These are phyloP conservation scores for Ormyrus pomaceus DNA, from an alignment of 2,888 invertebrate species.

Conservation along the genomic window DNA sequence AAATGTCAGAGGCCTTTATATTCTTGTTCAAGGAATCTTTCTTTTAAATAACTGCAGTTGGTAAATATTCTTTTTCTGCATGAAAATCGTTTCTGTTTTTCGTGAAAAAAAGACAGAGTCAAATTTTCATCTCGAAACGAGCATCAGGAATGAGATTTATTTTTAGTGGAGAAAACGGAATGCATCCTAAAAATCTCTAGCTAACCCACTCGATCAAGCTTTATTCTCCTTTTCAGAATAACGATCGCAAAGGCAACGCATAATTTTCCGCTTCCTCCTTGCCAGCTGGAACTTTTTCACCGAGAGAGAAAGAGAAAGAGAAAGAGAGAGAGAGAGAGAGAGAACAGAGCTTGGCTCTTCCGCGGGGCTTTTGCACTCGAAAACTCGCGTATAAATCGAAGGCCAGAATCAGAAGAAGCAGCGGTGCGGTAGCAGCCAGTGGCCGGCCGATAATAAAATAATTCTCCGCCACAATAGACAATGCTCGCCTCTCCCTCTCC, in stretches of 20 bases:
- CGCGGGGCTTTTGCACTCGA: not conserved
- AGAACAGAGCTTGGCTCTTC: not conserved
- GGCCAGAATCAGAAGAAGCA: constrained; percentile 42
- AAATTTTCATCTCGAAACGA: no score
- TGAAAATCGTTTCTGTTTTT: no score
- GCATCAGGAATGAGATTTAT: no score
- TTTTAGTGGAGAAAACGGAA: not conserved
- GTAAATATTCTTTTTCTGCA: no score
- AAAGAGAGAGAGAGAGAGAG: constrained; percentile 3
- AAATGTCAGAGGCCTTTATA: no score
- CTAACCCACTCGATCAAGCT: not conserved
- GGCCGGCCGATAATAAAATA: constrained; percentile 73
- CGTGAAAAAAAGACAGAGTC: no score
- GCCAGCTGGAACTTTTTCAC: not conserved
- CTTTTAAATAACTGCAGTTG: no score
- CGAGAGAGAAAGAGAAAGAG: constrained; percentile 11
- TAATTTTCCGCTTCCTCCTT: constrained; percentile 5
- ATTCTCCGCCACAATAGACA: constrained; percentile 74
- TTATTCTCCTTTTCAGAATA: constrained; percentile 4
- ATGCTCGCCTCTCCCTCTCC: constrained; percentile 61
- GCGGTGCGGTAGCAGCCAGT: constrained; percentile 31
- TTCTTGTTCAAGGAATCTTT: no score
- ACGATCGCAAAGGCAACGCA: constrained; percentile 2
- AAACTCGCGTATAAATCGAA: constrained; percentile 40
- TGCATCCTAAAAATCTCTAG: not conserved